Percentiles rank a stretch among this genome's conserved stretches.
Conservation (phyloP, 2,797 vertebrate genomes). For the Dendrocincla fuliginosa region DNA sequence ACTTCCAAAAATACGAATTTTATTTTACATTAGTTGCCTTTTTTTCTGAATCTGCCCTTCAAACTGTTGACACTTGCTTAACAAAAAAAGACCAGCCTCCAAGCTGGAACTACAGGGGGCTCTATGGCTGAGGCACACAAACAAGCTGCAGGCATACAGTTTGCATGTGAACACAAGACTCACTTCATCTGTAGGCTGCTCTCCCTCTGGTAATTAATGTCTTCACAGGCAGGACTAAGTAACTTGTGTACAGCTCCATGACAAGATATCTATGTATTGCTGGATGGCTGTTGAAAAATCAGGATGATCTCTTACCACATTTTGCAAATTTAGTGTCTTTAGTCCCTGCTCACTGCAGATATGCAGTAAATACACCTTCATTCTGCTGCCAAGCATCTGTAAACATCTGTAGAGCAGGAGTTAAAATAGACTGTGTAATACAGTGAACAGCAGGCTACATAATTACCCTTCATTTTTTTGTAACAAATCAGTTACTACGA, state of each 20-base stretch:
- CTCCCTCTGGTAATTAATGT: neutral
- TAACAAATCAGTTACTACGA: constrained; percentile 41
- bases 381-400: constrained; percentile 23
- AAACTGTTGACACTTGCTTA: neutral
- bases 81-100: neutral
- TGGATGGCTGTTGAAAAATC: neutral
- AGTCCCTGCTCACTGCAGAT: neutral
- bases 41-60: neutral
- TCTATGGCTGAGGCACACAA: neutral
- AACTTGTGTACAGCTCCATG: neutral
- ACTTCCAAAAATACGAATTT: neutral
- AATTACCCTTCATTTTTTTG: constrained; percentile 54
- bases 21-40: neutral
- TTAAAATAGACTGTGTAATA: neutral
- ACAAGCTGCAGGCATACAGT: neutral
- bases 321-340: constrained; percentile 40
- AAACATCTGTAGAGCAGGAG: constrained; percentile 24
- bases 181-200: neutral
- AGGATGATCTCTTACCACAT: constrained; percentile 6
- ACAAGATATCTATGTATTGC: neutral
- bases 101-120: neutral
- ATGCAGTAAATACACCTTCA: constrained; percentile 11
- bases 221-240: neutral
- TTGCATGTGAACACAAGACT: neutral
- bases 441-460: constrained; percentile 20